Percentiles rank a stretch among this genome's conserved stretches.
Evolutionary conservation across 1,140 invertebrate species (phyloP).

Genomic region (Armadillidium nasatum): DNA sequence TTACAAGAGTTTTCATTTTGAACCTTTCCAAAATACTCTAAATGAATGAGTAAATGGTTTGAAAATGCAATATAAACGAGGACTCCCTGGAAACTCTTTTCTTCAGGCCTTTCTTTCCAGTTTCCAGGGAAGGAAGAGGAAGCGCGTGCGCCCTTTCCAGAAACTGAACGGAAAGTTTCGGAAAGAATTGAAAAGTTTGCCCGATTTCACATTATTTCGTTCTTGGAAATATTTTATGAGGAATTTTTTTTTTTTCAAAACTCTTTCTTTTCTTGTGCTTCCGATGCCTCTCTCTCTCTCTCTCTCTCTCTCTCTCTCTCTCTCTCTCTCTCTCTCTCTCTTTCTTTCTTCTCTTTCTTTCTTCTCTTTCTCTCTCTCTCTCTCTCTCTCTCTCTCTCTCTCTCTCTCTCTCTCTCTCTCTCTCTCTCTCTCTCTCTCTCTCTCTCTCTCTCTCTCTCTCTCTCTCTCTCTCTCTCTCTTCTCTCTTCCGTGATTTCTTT

Average conservation of each 20-base stretch:
- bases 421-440: no score
- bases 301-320: background rate
- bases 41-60: background rate
- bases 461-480: no score
- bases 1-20: background rate
- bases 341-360: background rate
- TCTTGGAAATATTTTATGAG: conserved; percentile 9
- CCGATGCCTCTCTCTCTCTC: background rate
- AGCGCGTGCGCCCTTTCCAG: background rate
- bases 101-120: background rate
- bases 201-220: background rate
- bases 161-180: conserved; percentile 3
- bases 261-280: background rate
- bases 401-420: no score
- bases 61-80: background rate
- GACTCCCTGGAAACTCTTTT: background rate
- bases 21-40: background rate
- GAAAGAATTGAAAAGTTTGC: background rate
- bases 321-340: background rate
- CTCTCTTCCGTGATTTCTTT: no score
- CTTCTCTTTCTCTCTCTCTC: background rate
- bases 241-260: background rate
- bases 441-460: no score
- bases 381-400: no score
- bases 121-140: background rate